Evolutionary conservation across 2,797 vertebrate species (phyloP), one percentile per base, ranked within the genome.

Genomic region (Microctenopoma stevenorrisi): DNA sequence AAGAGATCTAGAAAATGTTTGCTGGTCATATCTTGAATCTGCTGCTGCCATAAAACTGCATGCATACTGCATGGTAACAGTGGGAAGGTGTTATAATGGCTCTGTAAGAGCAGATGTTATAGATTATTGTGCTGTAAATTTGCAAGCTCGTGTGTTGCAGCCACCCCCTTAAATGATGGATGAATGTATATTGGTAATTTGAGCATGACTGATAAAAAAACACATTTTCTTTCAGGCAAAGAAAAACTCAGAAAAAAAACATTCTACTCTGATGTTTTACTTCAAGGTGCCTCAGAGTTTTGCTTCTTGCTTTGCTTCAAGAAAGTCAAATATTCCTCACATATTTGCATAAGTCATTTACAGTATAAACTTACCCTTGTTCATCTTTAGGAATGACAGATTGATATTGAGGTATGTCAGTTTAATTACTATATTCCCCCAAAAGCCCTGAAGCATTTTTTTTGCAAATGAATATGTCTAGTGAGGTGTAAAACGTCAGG

Each of bases 371-470:
- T 71, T 22, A 26, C 25, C 25, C 50, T 57, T 35, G 47, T 74
- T 76, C 55, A 64, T 82, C 14, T 75, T 68, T 50, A 79, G 50
- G 83, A 64, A 49, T 67, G 62, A 75, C 68, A 81, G 47, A 77
- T 76, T 74, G 15, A 72, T 72, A 28, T 11, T 54, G 73, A 79
- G 73, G 69, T 74, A 79, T 84, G 44, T 49, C 47, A 25, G 52
- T 83, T 88, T 89, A 88, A 88, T 89, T 85, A 78, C 53, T 79
- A 67, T 77, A 72, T 44, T 18, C 40, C 59, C 72, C 70, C 71
- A 37, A 40, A 86, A 86, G 73, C 81, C 79, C 78, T 54, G 38
- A 82, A 62, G 73, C 75, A 60, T 82, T 62, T 68, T 51, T 60
- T 54, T 58, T 73, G 46, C 33, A 66, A 76, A 85, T 89, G 49